Conservation (phyloP, 2,888 invertebrate species). For the Drosophila phalerata region DNA sequence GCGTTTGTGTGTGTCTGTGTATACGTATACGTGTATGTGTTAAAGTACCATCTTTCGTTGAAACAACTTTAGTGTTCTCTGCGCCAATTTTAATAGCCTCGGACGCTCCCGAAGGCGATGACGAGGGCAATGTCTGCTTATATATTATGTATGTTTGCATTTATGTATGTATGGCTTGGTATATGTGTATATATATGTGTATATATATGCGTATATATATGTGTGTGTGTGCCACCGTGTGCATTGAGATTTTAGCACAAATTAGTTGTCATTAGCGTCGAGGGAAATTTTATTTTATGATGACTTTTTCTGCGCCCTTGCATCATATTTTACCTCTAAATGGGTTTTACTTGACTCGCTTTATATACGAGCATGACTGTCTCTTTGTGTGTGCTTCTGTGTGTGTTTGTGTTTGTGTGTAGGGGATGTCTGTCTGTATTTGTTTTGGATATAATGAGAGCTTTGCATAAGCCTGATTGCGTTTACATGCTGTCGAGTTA, state of each 20-base stretch:
- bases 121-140: slow-evolving; percentile 56
- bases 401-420: slow-evolving; percentile 5
- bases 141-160: slow-evolving; percentile 38
- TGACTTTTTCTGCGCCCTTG: slow-evolving; percentile 56
- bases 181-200: slow-evolving; percentile 13
- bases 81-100: slow-evolving; percentile 79
- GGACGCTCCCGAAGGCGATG: slow-evolving; percentile 69
- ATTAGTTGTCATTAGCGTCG: slow-evolving; percentile 81
- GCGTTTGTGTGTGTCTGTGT: slow-evolving; percentile 4
- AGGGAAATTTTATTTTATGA: slow-evolving; percentile 81
- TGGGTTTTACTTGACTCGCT: slow-evolving; percentile 26
- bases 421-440: neutral
- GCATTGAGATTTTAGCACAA: slow-evolving; percentile 76
- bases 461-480: slow-evolving; percentile 48
- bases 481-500: slow-evolving; percentile 29
- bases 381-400: neutral
- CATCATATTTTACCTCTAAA: slow-evolving; percentile 57
- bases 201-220: slow-evolving; percentile 8
- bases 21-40: slow-evolving; percentile 19
- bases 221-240: slow-evolving; percentile 42
- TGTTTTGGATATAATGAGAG: slow-evolving; percentile 29
- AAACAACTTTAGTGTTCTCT: slow-evolving; percentile 76
- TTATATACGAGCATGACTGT: slow-evolving; percentile 8
- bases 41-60: slow-evolving; percentile 60
- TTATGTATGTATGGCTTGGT: slow-evolving; percentile 2